Evolutionary conservation across 1,140 invertebrate genomes (phyloP).

Genomic region (Drosophila repletoides): DNA sequence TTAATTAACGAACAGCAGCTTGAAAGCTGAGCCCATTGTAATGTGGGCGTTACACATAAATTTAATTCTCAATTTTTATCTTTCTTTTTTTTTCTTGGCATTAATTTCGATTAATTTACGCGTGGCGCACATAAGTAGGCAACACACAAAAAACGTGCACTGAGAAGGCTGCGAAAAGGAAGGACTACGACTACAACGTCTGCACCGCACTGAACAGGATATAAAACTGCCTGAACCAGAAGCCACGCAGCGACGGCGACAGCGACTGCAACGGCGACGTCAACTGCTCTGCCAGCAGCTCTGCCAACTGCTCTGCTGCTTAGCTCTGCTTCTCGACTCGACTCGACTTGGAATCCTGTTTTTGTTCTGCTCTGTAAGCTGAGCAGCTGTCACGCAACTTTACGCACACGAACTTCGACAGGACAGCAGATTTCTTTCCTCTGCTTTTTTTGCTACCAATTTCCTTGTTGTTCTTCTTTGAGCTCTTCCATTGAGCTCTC

Average conservation of each 20-base stretch:
- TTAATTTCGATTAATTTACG: constrained; percentile 32
- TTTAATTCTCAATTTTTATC: not conserved
- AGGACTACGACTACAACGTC: constrained; percentile 20
- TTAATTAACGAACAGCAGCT: constrained; percentile 27
- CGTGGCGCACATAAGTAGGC: constrained; percentile 11
- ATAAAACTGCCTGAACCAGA: no score
- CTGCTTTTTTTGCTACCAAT: not conserved
- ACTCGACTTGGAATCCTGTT: constrained; percentile 45
- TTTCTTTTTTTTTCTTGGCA: no score
- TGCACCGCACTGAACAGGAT: constrained; percentile 29
- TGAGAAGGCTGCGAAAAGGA: not conserved
- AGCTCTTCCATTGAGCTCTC: constrained; percentile 2
- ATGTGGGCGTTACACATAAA: not conserved
- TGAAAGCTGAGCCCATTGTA: not conserved
- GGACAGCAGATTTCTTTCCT: not conserved
- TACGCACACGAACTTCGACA: constrained; percentile 17
- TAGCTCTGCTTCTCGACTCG: not conserved
- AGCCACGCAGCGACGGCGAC: constrained; percentile 17
- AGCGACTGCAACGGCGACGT: constrained; percentile 10
- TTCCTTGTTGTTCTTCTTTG: constrained; percentile 21
- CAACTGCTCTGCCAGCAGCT: constrained; percentile 7
- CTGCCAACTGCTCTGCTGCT: constrained; percentile 10
- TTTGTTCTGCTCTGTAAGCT: constrained; percentile 21
- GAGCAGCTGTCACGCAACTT: constrained; percentile 31
- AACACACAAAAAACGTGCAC: constrained; percentile 23